Evolutionary conservation across 2,797 vertebrate species (phyloP), one percentile per base, ranked within the genome.

Genomic region (Myotis pilosus): DNA sequence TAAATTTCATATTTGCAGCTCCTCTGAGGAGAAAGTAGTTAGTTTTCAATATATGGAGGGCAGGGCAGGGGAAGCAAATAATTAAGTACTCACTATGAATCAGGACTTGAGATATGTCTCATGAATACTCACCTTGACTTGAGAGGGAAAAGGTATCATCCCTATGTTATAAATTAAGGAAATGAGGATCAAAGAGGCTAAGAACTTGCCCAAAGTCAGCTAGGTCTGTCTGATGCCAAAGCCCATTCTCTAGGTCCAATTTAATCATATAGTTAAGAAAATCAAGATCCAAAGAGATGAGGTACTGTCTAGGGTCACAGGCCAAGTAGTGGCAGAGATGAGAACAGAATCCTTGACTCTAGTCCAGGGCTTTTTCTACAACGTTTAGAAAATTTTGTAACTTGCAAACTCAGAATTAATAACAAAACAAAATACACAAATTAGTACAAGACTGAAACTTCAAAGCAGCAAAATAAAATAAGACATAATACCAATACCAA

Each of bases 221-320:
- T 96, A 87, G 28, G 25, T 89, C 5, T 19, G 49, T 49, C 57
- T 90, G 68, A 90, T 47, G 57, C 74, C 49, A 79, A 93, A 92
- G 28, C 1, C 38, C 64, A 44, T 66, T 81, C 62, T 87, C 28
- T 83, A 44, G 36, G 8, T 71, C 33, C n/a, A 91, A 84, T 66
- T 89, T 84, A 47, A 60, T 41, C 30, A 85, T 87, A 76, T 6
- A 91, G 36, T n/a, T 76, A 87, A 87, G 41, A 22, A 94, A 92
- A 92, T 71, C n/a, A 72, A 84, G 47, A 38, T 71, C 51, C 74
- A 13, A 75, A 69, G 23, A 92, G 17, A 82, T 68, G 57, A 88
- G 72, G n/a, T 75, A 88, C 66, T 15, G 2, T 91, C 92, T 91
- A 53, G 25, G 30, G 57, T 86, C 79, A 94, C 8, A 88, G 69